Base-by-base conservation (phyloP, 2,888 invertebrate genomes). In the Diogma glabrata region DNA sequence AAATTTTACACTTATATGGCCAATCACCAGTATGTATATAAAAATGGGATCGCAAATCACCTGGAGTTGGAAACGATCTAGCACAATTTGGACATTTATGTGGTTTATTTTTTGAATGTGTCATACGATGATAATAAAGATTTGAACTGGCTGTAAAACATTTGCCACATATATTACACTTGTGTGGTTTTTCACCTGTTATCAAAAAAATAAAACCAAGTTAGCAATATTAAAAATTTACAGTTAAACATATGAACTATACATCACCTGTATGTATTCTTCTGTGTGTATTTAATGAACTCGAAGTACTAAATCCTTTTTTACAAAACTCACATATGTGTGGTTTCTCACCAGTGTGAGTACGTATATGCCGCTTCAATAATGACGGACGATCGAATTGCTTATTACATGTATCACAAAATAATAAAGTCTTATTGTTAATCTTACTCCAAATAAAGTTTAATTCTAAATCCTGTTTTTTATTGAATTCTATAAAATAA, bases 61-160 rank as follows among this genome's bases (percentile, higher is more conserved):
- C 84, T 1, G 85, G 84, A n/a, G 85, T 85, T 4, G 86, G 83
- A 71, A 86, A 87, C 2, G 84, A 83, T 59, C 84, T 82, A 33
- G 79, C 75, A 59, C 87, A 87, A 65, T 79, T 70, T 17, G 69
- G 63, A 63, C 87, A 87, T 61, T 84, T 84, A 70, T 86, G 85
- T 0, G 85, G 85, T 63, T 86, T 86, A 63, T 83, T 82, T 78
- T 84, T 84, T 22, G 78, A 81, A 60, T 85, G 85, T 1, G 84
- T 85, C 83, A 86, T 84, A 48, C 82, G 75, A 64, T 86, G 85
- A 61, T 85, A 85, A 65, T 86, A 86, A 14, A 85, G 73, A 64
- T 86, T 85, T 9, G 84, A 84, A 55, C 81, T 81, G 38, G 84
- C 84, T 0, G 84, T 84, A 63, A 85, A 85, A 52, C 82, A 72